Conservation (phyloP, 2,113 vertebrate species). For the Caranx melampygus region DNA sequence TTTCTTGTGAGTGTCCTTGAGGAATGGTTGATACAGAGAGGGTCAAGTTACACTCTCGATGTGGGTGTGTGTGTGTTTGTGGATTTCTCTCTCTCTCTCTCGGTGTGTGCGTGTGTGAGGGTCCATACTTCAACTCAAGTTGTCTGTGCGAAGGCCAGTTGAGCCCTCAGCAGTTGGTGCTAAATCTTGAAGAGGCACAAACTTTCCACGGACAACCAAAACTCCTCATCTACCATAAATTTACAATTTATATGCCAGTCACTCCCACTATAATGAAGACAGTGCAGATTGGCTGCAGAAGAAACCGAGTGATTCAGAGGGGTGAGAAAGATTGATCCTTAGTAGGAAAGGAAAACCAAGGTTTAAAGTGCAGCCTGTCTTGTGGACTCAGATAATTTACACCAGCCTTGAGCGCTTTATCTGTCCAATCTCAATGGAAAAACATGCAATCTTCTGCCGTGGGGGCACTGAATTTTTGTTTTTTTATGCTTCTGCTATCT, state of each 20-base stretch:
- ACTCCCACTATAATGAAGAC: slow-evolving; percentile 35
- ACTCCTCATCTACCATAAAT: slow-evolving; percentile 50
- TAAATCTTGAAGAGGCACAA: slow-evolving; percentile 45
- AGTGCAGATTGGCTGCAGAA: slow-evolving; percentile 31
- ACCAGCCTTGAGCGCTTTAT: slow-evolving; percentile 35
- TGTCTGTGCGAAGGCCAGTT: slow-evolving; percentile 30
- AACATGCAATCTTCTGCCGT: slow-evolving; percentile 19
- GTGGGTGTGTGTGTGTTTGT: not conserved
- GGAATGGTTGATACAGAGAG: slow-evolving; percentile 6
- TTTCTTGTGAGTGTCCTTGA: slow-evolving; percentile 30
- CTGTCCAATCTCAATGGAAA: slow-evolving; percentile 30
- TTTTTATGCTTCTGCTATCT: slow-evolving; percentile 1
- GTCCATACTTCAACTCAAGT: slow-evolving; percentile 33
- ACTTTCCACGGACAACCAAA: slow-evolving; percentile 45
- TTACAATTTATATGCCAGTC: slow-evolving; percentile 44
- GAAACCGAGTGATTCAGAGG: slow-evolving; percentile 43
- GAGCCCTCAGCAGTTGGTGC: not conserved
- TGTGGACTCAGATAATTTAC: slow-evolving; percentile 39
- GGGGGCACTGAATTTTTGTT: not conserved
- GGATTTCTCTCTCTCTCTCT: slow-evolving; percentile 10
- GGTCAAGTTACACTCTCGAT: slow-evolving; percentile 10
- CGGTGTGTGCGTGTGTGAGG: not conserved
- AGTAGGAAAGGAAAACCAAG: slow-evolving; percentile 26
- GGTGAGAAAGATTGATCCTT: slow-evolving; percentile 45
- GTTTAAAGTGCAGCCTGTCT: slow-evolving; percentile 57